Evolutionary conservation across 2,888 invertebrate species (phyloP).

Genomic region (Melitaea athalia): DNA sequence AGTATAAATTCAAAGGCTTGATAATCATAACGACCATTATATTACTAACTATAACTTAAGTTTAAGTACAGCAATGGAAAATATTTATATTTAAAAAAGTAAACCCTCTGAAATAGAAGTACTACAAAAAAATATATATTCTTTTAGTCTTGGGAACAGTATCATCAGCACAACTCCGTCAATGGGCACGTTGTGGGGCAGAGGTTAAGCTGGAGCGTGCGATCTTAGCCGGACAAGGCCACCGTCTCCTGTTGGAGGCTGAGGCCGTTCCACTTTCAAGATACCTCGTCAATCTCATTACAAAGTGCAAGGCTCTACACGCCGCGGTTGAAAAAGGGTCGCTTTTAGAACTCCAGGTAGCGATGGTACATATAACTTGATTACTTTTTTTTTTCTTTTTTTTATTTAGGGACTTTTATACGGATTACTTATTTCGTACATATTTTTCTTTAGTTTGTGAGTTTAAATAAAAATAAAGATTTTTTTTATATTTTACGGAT

Average conservation of each 20-base stretch:
- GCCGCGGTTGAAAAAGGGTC: constrained; percentile 88
- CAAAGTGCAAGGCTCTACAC: constrained; percentile 89
- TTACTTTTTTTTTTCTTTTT: not conserved
- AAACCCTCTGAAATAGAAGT: not conserved
- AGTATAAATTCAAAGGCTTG: too few relatives aligned
- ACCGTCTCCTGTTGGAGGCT: constrained; percentile 63
- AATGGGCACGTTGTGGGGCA: constrained; percentile 66
- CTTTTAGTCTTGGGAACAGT: constrained; percentile 62
- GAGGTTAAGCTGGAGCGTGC: constrained; percentile 73
- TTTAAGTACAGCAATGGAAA: too few relatives aligned
- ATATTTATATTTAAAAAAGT: too few relatives aligned
- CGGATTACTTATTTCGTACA: too few relatives aligned
- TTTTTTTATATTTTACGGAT: too few relatives aligned
- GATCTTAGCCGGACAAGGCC: constrained; percentile 73
- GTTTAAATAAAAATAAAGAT: too few relatives aligned
- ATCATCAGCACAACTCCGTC: constrained; percentile 65
- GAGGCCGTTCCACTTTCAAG: constrained; percentile 59
- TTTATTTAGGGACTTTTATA: not conserved
- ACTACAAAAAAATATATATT: not conserved
- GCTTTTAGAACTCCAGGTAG: constrained; percentile 84
- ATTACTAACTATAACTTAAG: too few relatives aligned
- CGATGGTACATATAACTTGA: constrained; percentile 11
- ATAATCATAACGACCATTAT: too few relatives aligned
- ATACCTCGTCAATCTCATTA: constrained; percentile 84
- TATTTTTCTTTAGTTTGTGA: too few relatives aligned